Conservation (phyloP, 1,140 invertebrate species). For the Manduca sexta region DNA sequence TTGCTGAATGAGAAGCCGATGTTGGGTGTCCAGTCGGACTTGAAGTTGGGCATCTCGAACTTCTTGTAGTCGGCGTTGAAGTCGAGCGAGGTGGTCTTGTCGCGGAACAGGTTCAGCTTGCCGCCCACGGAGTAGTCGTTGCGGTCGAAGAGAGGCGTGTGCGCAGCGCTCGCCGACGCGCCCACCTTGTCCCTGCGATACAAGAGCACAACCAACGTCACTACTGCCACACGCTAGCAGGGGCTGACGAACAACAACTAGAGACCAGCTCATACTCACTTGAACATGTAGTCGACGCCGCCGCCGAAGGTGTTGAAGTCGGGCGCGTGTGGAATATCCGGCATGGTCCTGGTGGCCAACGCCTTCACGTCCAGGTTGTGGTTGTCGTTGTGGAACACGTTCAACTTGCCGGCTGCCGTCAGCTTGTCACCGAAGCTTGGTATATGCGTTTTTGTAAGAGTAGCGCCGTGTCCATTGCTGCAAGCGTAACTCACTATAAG, state of each 20-base stretch:
- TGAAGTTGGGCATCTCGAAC: conserved; percentile 12
- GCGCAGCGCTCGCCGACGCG: background rate
- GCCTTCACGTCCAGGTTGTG: conserved; percentile 37
- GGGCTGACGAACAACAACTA: too few species aligned
- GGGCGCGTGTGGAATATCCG: conserved; percentile 23
- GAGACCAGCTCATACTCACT: background rate
- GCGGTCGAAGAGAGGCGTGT: background rate
- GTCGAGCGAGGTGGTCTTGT: conserved; percentile 23
- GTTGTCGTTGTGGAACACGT: conserved; percentile 35
- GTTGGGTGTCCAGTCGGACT: conserved; percentile 15
- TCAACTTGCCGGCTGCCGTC: conserved; percentile 30
- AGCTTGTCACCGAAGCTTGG: conserved; percentile 29
- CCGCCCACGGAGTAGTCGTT: conserved; percentile 11
- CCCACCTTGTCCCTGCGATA: conserved; percentile 2
- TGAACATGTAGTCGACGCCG: conserved; percentile 5
- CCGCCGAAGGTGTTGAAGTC: conserved; percentile 40
- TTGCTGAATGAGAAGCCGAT: background rate
- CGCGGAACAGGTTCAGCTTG: conserved; percentile 27
- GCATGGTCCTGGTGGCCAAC: conserved; percentile 34
- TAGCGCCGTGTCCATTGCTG: conserved; percentile 23
- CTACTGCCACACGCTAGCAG: too few species aligned
- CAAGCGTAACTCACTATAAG: too few species aligned
- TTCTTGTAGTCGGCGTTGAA: conserved; percentile 17
- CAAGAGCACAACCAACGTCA: too few species aligned
- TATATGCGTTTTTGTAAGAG: conserved; percentile 24